Conservation (phyloP, 2,113 vertebrate genomes). For the Podarcis cretensis region DNA sequence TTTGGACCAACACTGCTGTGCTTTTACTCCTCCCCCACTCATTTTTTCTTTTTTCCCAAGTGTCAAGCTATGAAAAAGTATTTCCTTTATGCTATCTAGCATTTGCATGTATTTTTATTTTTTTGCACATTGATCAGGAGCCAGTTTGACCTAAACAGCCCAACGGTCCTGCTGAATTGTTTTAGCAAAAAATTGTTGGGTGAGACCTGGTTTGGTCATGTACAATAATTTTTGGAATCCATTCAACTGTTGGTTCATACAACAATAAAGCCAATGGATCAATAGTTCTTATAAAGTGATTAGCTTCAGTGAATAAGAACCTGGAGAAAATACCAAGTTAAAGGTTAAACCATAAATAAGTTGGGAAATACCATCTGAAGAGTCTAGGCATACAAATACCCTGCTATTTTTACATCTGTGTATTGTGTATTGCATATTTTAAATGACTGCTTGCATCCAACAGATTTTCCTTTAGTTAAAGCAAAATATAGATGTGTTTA, state of each 20-base stretch:
- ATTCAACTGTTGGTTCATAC: not conserved
- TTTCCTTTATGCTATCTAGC: not conserved
- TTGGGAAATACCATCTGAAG: not conserved
- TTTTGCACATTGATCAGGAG: not conserved
- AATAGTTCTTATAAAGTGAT: not conserved
- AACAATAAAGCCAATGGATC: conserved; percentile 1
- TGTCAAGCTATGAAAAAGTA: not conserved
- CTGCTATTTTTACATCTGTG: not conserved
- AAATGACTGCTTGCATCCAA: not conserved
- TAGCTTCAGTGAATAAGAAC: conserved; percentile 8
- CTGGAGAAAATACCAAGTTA: not conserved
- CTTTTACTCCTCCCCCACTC: not conserved
- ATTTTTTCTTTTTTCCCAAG: no score
- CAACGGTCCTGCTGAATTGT: not conserved
- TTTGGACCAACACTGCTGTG: not conserved
- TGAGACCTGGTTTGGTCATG: not conserved
- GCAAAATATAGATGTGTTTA: not conserved
- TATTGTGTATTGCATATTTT: not conserved
- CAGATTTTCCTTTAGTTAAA: not conserved
- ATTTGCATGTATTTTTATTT: not conserved
- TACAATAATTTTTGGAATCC: not conserved
- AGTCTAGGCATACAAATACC: not conserved
- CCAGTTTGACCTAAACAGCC: not conserved
- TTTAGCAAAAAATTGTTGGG: not conserved
- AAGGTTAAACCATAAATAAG: not conserved